Conservation (phyloP, 1,140 invertebrate species). For the Anthonomus grandis region DNA sequence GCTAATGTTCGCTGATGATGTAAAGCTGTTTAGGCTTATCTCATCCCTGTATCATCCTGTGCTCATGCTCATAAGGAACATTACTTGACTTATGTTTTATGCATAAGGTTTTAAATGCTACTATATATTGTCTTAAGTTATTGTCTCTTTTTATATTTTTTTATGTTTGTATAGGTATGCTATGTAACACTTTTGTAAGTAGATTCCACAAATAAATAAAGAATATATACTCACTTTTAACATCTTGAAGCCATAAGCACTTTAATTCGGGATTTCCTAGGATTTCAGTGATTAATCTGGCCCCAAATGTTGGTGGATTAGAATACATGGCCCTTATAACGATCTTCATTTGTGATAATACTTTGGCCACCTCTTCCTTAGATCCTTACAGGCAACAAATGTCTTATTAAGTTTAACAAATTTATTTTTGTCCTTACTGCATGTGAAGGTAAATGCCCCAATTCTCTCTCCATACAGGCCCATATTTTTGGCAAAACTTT, state of each 20-base stretch:
- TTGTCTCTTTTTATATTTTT: too few species aligned
- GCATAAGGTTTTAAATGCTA: too few species aligned
- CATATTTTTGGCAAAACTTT: constrained; percentile 99
- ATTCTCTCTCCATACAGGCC: constrained; percentile 84
- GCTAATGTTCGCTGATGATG: too few species aligned
- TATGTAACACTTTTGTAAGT: too few species aligned
- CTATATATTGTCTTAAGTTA: too few species aligned
- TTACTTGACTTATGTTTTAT: too few species aligned
- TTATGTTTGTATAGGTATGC: too few species aligned
- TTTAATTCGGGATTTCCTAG: constrained; percentile 68
- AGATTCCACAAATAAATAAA: too few species aligned
- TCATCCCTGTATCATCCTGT: too few species aligned
- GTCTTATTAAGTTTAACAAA: background rate
- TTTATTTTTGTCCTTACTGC: background rate
- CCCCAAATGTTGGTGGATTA: constrained; percentile 94
- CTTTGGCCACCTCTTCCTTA: constrained; percentile 77
- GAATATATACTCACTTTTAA: constrained; percentile 8
- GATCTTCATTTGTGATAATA: constrained; percentile 94
- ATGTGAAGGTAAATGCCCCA: constrained; percentile 67
- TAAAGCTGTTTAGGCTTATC: too few species aligned
- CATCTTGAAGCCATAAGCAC: constrained; percentile 16
- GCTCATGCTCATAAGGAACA: too few species aligned
- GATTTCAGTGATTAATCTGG: constrained; percentile 82
- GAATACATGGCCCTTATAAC: constrained; percentile 95
- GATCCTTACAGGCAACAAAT: constrained; percentile 43